phyloP scores from a whole-genome alignment of 1,140 invertebrate species.

The Plutomurus gul region DNA sequence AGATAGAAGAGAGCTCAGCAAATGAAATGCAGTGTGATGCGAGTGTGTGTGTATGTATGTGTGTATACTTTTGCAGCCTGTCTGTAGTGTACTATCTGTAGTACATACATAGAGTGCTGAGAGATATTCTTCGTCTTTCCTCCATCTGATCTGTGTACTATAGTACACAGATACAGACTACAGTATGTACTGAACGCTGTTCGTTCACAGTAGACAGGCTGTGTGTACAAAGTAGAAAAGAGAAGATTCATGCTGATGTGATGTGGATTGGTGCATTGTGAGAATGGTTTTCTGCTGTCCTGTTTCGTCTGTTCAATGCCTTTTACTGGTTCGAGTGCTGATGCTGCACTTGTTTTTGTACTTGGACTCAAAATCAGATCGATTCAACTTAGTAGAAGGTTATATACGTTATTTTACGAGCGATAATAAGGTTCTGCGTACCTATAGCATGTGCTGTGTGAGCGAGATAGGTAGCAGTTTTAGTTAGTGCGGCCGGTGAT shows the following conservation, averaged over 20 bases:
- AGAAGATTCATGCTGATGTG: not conserved
- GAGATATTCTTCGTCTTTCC: too few relatives aligned
- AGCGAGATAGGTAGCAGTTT: not conserved
- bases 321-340: not conserved
- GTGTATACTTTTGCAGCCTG: not conserved
- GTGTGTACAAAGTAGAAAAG: not conserved
- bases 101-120: too few relatives aligned
- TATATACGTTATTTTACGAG: not conserved
- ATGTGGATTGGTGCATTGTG: not conserved
- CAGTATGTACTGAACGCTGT: too few relatives aligned
- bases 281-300: not conserved
- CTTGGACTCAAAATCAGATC: conserved; percentile 14
- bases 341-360: not conserved
- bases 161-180: too few relatives aligned
- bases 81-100: too few relatives aligned
- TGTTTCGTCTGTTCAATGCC: not conserved
- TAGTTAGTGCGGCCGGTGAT: too few relatives aligned
- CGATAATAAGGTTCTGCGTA: not conserved
- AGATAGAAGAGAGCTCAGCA: not conserved
- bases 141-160: too few relatives aligned
- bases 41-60: too few relatives aligned
- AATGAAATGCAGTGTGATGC: conserved; percentile 12
- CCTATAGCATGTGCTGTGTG: too few relatives aligned
- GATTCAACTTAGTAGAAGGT: not conserved
- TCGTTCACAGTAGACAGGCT: too few relatives aligned